Evolutionary conservation across 2,888 invertebrate species (phyloP), one percentile per base, ranked within the genome.

Genomic region (Xanthia togata): DNA sequence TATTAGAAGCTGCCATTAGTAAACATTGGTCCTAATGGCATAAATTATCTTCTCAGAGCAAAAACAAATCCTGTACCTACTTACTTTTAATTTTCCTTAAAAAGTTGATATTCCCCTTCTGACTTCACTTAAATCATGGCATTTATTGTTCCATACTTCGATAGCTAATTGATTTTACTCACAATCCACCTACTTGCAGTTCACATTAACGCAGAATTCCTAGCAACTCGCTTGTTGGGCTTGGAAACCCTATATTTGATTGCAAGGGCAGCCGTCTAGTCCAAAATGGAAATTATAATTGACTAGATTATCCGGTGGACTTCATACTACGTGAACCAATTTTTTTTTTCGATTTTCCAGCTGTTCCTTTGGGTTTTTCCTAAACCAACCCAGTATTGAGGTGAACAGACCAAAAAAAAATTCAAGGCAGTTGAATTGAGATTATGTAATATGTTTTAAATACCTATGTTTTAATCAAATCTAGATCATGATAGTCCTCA

Each of bases 161-260:
- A 59, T 57, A 73, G 57, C 41, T 78, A 82, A 88, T 83, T 81
- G 75, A 83, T 84, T 87, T 44, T 77, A 65, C 44, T 41, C 62
- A 67, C 73, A 76, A n/a, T 64, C 31, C n/a, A 67, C 9, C 23
- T 60, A 12, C 60, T 78, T 75, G 65, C 63, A 73, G 70, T 74
- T 78, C 67, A 71, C 70, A 65, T 26, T 78, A 80, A 74, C 60
- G 50, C 73, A 65, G 76, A 62, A 76, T 77, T 86, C 65, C 71
- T 80, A 80, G 47, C 64, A 55, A 68, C 73, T 84, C 86, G 89
- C 88, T 89, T 88, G 86, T 85, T 81, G 68, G 88, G 89, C 84
- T 91, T 83, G 23, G 88, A 89, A 91, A 89, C 88, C 89, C 70
- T 87, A 89, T 77, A 77, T 81, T 82, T 73, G 53, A 64, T 78